Conservation (phyloP, 2,113 vertebrate species). For the Tragelaphus buxtoni region DNA sequence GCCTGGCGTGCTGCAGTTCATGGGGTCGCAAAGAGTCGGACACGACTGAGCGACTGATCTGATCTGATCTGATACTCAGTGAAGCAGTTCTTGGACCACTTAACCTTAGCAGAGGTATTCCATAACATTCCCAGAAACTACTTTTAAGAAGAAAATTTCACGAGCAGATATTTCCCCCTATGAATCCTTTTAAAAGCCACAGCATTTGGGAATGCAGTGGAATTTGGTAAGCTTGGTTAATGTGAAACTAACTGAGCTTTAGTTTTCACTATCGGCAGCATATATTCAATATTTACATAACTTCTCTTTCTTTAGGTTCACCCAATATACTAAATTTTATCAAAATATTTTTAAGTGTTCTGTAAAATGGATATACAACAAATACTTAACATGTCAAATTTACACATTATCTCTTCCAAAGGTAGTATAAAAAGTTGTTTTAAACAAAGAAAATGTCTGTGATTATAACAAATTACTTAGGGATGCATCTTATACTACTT, state of each 20-base stretch:
- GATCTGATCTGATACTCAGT: not conserved
- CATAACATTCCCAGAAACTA: not conserved
- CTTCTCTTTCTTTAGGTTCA: not conserved
- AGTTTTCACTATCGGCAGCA: not conserved
- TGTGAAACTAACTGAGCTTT: not conserved
- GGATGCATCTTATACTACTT: not conserved
- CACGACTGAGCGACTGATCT: not conserved
- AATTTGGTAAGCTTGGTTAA: not conserved
- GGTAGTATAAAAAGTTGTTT: not conserved
- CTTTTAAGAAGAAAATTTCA: not conserved
- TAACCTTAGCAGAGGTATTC: not conserved
- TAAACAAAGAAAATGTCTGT: slow-evolving; percentile 10
- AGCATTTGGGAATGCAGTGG: not conserved
- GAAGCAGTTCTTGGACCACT: not conserved
- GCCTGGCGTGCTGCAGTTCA: not conserved
- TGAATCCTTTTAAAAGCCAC: not conserved
- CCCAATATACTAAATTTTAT: not conserved
- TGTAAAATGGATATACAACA: not conserved
- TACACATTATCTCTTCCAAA: not conserved
- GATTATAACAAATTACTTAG: not conserved
- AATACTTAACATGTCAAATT: not conserved
- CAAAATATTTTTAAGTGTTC: slow-evolving; percentile 14
- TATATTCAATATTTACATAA: not conserved
- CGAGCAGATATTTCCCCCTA: not conserved
- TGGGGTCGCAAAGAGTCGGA: not conserved